These are phyloP conservation scores for Coranthus polyacanthus DNA, from an alignment of 2,797 vertebrate genomes.

Conservation along the genomic window DNA sequence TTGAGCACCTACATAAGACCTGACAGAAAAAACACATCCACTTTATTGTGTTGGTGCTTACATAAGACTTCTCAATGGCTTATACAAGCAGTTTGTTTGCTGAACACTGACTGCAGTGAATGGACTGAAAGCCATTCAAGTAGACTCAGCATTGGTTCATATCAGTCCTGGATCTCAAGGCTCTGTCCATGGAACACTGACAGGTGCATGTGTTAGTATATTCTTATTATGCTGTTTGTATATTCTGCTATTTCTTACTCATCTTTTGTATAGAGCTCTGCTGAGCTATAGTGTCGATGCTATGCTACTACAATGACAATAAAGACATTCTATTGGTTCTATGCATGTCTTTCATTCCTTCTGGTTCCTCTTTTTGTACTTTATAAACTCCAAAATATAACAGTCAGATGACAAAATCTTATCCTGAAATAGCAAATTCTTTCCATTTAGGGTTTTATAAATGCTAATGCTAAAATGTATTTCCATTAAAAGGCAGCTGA, in stretches of 20 bases:
- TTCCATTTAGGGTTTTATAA: neutral
- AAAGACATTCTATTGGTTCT: too few relatives aligned
- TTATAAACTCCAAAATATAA: neutral
- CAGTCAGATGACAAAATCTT: too few relatives aligned
- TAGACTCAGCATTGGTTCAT: neutral
- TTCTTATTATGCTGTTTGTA: too few relatives aligned
- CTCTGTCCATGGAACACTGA: too few relatives aligned
- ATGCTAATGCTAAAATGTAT: neutral
- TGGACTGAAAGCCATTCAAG: too few relatives aligned
- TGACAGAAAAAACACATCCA: neutral
- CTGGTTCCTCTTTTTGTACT: neutral
- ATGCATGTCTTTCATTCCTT: too few relatives aligned
- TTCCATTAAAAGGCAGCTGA: neutral
- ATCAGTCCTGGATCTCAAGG: too few relatives aligned
- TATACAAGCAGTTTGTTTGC: constrained; percentile 40
- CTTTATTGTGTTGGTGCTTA: constrained; percentile 55
- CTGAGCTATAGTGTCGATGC: too few relatives aligned
- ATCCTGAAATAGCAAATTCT: neutral
- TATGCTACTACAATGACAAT: too few relatives aligned
- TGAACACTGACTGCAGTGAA: constrained; percentile 40
- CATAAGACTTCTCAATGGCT: constrained; percentile 52
- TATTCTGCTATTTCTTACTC: too few relatives aligned
- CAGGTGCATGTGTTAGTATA: too few relatives aligned
- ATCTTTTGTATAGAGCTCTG: too few relatives aligned
- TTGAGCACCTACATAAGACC: constrained; percentile 48